These are phyloP conservation scores for Xestia sexstrigata DNA, from an alignment of 2,888 invertebrate genomes.

Conservation along the genomic window DNA sequence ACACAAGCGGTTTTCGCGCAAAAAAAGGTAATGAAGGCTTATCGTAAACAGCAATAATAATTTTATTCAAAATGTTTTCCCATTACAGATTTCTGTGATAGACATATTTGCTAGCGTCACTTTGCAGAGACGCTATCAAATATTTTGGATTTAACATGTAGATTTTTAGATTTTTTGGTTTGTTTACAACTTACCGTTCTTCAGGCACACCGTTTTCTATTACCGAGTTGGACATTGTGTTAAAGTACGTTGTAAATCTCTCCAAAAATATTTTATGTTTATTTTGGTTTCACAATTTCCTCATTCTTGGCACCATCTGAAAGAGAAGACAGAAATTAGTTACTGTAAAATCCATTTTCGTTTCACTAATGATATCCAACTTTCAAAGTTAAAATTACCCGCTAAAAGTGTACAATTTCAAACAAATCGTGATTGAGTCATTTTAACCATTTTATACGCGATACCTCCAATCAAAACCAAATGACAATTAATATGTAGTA, in stretches of 20 bases:
- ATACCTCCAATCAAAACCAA: constrained; percentile 57
- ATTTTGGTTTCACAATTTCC: constrained; percentile 58
- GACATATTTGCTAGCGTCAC: no score
- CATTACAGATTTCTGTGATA: neutral
- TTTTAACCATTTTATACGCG: neutral
- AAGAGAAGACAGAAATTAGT: constrained; percentile 59
- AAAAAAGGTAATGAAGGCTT: neutral
- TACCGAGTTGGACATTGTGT: constrained; percentile 82
- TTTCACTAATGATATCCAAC: neutral
- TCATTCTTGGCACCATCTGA: constrained; percentile 81
- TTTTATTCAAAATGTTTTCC: neutral
- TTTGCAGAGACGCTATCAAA: neutral
- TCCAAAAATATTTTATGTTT: constrained; percentile 55
- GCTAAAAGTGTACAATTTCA: constrained; percentile 63
- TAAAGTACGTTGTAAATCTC: constrained; percentile 42
- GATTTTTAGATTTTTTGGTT: neutral
- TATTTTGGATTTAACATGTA: neutral
- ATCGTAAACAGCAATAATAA: no score
- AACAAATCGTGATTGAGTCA: constrained; percentile 50
- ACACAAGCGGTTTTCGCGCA: neutral
- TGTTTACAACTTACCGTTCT: constrained; percentile 78
- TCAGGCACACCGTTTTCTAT: constrained; percentile 84
- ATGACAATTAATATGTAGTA: constrained; percentile 60
- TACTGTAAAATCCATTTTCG: neutral
- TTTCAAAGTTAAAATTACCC: constrained; percentile 62